Base-by-base conservation (phyloP, 1,140 invertebrate genomes). In the Mesaphorura yosii region DNA sequence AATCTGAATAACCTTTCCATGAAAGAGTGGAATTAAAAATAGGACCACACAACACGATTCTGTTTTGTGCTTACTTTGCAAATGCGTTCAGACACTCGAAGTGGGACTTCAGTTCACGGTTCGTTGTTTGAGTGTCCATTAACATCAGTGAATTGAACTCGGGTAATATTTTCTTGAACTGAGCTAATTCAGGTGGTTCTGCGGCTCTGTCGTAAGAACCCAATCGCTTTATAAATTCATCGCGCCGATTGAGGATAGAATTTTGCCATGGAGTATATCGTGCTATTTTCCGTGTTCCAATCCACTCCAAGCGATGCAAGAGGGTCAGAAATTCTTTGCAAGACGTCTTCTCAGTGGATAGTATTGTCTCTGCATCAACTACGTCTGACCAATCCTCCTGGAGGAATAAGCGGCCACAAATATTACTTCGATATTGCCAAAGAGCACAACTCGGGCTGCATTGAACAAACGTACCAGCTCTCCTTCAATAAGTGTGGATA, bases 131-230 rank as follows among this genome's bases (percentile, higher is more conserved):
- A n/a, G n/a, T n/a, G n/a, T n/a, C n/a, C n/a, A n/a, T n/a, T n/a
- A n/a, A n/a, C n/a, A n/a, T n/a, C n/a, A n/a, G n/a, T n/a, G n/a
- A n/a, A n/a, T n/a, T n/a, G n/a, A n/a, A n/a, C n/a, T n/a, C n/a
- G n/a, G n/a, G n/a, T n/a, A n/a, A n/a, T n/a, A n/a, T n/a, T n/a
- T n/a, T n/a, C n/a, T n/a, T n/a, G n/a, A n/a, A n/a, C n/a, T n/a
- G n/a, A n/a, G n/a, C n/a, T 64, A 65, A 72, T 70, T 77, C 39
- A 10, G 65, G 65, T 20, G 64, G 60, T 23, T 54, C 50, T 17
- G 58, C 19, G 1, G 67, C 66, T 17, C 47, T 27, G 39, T 85
- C 83, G 54, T 84, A 83, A 7, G 75, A 75, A 2, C 65, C 68
- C 6, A 86, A 64, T 56, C 81, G n/a, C 48, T 55, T 53, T 6